phyloP scores from a whole-genome alignment of 1,140 invertebrate genomes.

The Bradynema listronoti region DNA sequence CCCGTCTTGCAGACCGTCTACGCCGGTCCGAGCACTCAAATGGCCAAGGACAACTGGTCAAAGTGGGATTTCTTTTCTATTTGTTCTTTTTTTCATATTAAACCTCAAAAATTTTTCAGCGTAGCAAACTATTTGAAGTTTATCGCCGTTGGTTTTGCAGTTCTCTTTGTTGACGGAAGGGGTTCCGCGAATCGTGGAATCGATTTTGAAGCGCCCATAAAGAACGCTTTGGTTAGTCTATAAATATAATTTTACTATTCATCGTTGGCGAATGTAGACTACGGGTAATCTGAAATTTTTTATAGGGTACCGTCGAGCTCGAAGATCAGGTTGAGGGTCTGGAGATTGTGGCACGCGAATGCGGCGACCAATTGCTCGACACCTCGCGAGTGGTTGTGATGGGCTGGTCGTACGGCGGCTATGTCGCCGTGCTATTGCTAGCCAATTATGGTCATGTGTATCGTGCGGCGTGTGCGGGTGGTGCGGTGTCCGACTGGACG shows the following conservation, averaged over 20 bases:
- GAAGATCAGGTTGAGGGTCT: conserved; percentile 91
- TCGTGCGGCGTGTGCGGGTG: conserved; percentile 75
- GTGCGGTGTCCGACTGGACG: conserved; percentile 90
- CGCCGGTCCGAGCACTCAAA: conserved; percentile 61
- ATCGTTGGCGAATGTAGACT: conserved; percentile 2
- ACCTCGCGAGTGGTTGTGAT: conserved; percentile 84
- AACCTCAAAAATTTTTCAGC: conserved; percentile 25
- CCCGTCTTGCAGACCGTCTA: conserved; percentile 93
- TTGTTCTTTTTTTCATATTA: not conserved
- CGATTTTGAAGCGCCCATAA: conserved; percentile 71
- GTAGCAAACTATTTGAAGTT: conserved; percentile 65
- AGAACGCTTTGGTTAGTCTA: conserved; percentile 69
- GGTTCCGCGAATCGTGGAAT: conserved; percentile 86
- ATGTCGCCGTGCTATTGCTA: conserved; percentile 43
- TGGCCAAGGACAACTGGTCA: conserved; percentile 72
- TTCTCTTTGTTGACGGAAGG: conserved; percentile 85
- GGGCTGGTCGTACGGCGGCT: conserved; percentile 87
- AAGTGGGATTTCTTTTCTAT: conserved; percentile 24
- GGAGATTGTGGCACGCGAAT: conserved; percentile 75
- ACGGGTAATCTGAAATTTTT: conserved; percentile 10
- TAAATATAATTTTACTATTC: conserved; percentile 4
- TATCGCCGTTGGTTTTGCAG: conserved; percentile 88
- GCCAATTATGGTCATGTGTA: conserved; percentile 50
- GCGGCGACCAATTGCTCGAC: conserved; percentile 69
- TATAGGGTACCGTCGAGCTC: conserved; percentile 81